Base-by-base conservation (phyloP, 1,140 invertebrate genomes). In the Zaprionus ornatus region DNA sequence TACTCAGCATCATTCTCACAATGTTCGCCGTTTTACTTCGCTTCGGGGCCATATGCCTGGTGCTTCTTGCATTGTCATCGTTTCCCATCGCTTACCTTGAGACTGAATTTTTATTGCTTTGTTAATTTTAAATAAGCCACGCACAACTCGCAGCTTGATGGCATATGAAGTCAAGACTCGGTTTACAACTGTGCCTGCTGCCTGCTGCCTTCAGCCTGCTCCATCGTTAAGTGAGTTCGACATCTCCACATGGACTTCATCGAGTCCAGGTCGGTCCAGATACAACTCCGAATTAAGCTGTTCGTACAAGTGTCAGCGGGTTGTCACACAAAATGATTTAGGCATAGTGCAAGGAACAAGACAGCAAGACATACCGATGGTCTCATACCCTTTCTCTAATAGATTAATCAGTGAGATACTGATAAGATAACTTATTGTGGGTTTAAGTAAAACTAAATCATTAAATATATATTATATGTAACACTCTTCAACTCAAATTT, bases 121-220 rank as follows among this genome's bases (percentile, higher is more conserved):
- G 84, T 88, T 88, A 90, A 88, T 88, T 88, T 88, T 79, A 90
- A 88, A 90, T 90, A 88, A 88, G 75, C 74, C 85, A 90, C 85
- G 72, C 40, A 45, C 40, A 45, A 45, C n/a, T 45, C 40, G 40
- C 74, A 65, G 78, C 71, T 88, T 88, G 74, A 87, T 83, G 83
- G 37, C 35, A 71, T 60, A 61, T 65, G 56, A 74, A 42, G 10
- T 54, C 70, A 10, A 45, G 37, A 21, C 12, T 32, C 29, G 40
- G 50, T 40, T 35, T 25, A 27, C 50, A 25, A 27, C 17, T 21
- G 29, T 19, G 40, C n/a, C 40, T 42, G 5, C n/a, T 7, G 37
- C 40, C 40, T 42, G 15, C 1, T 42, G 40, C 40, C 40, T 45
- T n/a, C 40, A 17, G n/a, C 27, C 27, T 37, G 48, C 27, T 63